A percentile compares a stretch with the other conserved stretches of the same genome.
These are phyloP conservation scores for Mechanitis mazaeus DNA, from an alignment of 2,888 invertebrate species.

Conservation along the genomic window DNA sequence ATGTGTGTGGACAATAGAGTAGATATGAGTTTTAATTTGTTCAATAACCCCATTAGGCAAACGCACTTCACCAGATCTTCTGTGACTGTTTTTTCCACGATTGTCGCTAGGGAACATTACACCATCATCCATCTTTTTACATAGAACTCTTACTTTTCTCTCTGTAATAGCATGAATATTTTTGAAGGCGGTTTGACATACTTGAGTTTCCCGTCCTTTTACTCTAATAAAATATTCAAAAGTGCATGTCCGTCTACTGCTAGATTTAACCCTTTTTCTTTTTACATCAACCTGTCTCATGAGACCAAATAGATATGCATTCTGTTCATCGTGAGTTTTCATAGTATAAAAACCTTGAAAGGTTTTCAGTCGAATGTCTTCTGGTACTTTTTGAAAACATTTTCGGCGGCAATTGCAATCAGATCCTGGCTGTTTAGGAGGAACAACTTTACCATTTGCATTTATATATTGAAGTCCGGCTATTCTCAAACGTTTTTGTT, in stretches of 20 bases:
- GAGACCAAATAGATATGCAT: constrained; percentile 76
- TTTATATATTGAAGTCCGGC: constrained; percentile 75
- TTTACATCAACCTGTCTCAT: constrained; percentile 77
- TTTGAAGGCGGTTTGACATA: constrained; percentile 76
- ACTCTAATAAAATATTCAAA: constrained; percentile 76
- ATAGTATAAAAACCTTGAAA: constrained; percentile 76
- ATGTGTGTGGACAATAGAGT: constrained; percentile 72
- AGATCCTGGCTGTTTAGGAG: constrained; percentile 72
- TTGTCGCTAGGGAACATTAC: constrained; percentile 77
- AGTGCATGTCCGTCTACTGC: constrained; percentile 73
- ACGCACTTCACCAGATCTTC: constrained; percentile 70
- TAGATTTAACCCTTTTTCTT: constrained; percentile 73
- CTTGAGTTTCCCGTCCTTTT: constrained; percentile 74
- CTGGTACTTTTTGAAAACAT: constrained; percentile 72
- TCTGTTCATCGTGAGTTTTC: constrained; percentile 77
- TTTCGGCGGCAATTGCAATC: constrained; percentile 73
- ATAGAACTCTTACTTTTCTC: constrained; percentile 74
- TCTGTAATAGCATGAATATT: constrained; percentile 77
- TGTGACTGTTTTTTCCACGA: constrained; percentile 73
- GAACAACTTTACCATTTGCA: constrained; percentile 75
- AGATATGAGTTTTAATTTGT: constrained; percentile 74
- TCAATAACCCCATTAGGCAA: constrained; percentile 67
- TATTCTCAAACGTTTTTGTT: constrained; percentile 73
- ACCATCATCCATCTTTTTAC: constrained; percentile 77
- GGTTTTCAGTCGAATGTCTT: constrained; percentile 68